A percentile compares a stretch with the other conserved stretches of the same genome.
Evolutionary conservation across 2,797 vertebrate species (phyloP).

Genomic region (Premnoplex brunnescens): DNA sequence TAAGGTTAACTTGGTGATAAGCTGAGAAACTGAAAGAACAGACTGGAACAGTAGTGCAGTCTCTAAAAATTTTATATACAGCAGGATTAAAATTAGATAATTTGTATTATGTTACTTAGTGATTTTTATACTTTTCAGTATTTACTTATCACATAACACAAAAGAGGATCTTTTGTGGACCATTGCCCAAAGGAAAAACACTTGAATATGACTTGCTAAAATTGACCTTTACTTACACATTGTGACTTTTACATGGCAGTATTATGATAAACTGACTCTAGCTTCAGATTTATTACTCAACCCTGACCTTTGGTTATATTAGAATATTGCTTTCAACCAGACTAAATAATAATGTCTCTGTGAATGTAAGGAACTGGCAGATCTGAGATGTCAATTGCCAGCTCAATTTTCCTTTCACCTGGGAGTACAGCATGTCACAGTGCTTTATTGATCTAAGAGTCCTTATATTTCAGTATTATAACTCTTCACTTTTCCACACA

Average conservation of each 20-base stretch:
- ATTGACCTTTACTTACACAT: constrained; percentile 69
- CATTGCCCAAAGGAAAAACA: constrained; percentile 24
- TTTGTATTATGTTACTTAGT: constrained; percentile 9
- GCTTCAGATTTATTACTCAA: constrained; percentile 67
- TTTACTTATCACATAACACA: neutral
- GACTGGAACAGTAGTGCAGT: neutral
- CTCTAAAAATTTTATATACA: neutral
- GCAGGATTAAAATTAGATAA: neutral
- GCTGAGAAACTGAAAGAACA: neutral
- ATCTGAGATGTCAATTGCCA: constrained; percentile 56
- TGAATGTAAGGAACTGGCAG: constrained; percentile 53
- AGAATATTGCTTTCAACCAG: constrained; percentile 68
- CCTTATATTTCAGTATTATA: constrained; percentile 20
- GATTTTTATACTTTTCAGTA: neutral
- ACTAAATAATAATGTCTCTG: constrained; percentile 61
- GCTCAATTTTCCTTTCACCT: constrained; percentile 54
- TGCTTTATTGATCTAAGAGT: constrained; percentile 56
- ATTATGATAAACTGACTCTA: constrained; percentile 71
- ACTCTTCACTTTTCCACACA: neutral
- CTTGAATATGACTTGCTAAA: constrained; percentile 64
- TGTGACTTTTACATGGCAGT: constrained; percentile 72
- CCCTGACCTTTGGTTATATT: constrained; percentile 72
- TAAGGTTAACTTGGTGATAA: neutral
- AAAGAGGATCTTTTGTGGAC: neutral
- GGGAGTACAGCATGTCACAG: constrained; percentile 49